Percentiles rank a stretch among this genome's conserved stretches.
Evolutionary conservation across 1,140 invertebrate species (phyloP).

Genomic region (Cephus cinctus): DNA sequence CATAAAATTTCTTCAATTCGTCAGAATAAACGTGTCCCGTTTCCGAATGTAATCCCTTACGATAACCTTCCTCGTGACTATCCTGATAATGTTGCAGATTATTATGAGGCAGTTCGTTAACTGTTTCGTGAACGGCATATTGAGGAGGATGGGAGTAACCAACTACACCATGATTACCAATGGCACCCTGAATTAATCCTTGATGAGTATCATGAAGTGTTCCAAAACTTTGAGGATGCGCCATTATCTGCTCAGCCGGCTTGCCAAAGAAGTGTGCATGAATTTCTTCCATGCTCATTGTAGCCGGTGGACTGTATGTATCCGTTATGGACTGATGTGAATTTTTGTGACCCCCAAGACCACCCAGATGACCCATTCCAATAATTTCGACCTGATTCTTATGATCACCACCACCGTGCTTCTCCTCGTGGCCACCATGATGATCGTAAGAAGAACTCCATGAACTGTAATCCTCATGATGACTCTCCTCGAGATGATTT

Average conservation of each 20-base stretch:
- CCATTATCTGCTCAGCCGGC: constrained; percentile 11
- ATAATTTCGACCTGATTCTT: constrained; percentile 13
- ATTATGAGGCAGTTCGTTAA: constrained; percentile 27
- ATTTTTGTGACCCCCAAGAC: too few species aligned
- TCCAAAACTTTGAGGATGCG: too few species aligned
- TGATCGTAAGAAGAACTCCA: constrained; percentile 41
- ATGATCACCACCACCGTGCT: constrained; percentile 27
- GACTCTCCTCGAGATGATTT: constrained; percentile 53
- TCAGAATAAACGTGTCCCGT: constrained; percentile 33
- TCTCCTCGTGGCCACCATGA: constrained; percentile 40
- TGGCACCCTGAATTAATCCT: too few species aligned
- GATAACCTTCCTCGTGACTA: constrained; percentile 35
- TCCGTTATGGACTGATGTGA: background rate
- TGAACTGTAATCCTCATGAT: constrained; percentile 47
- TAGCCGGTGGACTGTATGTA: background rate
- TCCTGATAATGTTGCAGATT: constrained; percentile 10
- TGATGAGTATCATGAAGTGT: too few species aligned
- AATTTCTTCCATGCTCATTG: too few species aligned
- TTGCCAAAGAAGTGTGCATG: too few species aligned
- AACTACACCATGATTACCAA: too few species aligned
- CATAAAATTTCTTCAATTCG: constrained; percentile 39
- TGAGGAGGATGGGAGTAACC: constrained; percentile 39
- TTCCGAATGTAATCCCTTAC: constrained; percentile 26
- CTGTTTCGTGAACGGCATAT: constrained; percentile 34
- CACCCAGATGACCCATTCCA: background rate